Base-by-base conservation (phyloP, 2,113 vertebrate genomes). In the Calypte anna region DNA sequence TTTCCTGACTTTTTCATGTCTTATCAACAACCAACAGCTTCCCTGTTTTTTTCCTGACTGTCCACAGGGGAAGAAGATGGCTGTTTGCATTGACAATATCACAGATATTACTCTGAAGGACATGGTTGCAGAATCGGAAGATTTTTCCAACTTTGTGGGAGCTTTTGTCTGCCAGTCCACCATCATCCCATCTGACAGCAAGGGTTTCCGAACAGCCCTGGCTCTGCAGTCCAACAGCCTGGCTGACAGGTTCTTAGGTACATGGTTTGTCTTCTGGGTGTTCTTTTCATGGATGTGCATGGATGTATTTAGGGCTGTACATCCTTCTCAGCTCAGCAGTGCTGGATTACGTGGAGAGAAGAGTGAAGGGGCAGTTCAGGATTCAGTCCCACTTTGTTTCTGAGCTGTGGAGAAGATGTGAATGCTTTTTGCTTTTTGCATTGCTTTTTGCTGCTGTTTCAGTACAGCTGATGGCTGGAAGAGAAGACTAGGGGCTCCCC, bases 161-260 rank as follows among this genome's bases (percentile, higher is more conserved):
- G 98, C 98, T 55, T 99, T 99, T 97, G 98, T 99, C 74, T 99
- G 99, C 93, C 99, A 99, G 84, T 99, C 99, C 62, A 99, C 99
- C 9, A 98, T 99, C 95, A 99, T 99, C 95, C 99, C 99, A 0
- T 99, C 99, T 2, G 99, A 98, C 90, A 99, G 99, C 92, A 98
- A 99, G 93, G 98, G 99, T 70, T 99, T 99, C 97, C 98, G 98
- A 84, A 98, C 98, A 19, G 99, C 99, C 5, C 95, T 99, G 51
- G 98, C 99, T 44, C 99, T 99, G 18, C 99, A 99, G 86, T 99
- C 99, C 84, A 99, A 99, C 97, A 99, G 98, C 94, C 97, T 99
- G 86, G 99, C 99, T 13, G 99, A 99, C 96, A 98, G 96, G 3
- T 99, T 99, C 94, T 97, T 99, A 62, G 99, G 99, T 99, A 96